Base-by-base conservation (phyloP, 2,113 vertebrate species). In the Xenopus tropicalis region DNA sequence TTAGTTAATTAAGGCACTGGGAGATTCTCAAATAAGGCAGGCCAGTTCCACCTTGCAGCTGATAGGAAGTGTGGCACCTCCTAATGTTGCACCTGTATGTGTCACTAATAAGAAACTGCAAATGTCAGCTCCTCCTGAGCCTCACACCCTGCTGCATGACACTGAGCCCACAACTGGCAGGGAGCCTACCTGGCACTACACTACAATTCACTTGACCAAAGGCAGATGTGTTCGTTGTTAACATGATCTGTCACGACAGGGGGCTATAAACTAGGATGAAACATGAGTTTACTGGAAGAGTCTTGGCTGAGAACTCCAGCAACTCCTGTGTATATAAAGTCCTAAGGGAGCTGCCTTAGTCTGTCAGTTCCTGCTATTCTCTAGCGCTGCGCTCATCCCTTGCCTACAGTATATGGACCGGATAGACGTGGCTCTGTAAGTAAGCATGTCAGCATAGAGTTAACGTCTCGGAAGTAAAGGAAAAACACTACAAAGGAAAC, bases 271-370 rank as follows among this genome's bases (percentile, higher is more conserved):
- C 67, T 16, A 52, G 69, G 61, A 66, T 69, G 29, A 72, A 64
- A 74, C 65, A 14, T 70, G 80, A 77, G 79, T 83, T 82, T 82
- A 78, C 70, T 16, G 68, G 77, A 61, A 19, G 65, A 1, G 44
- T 24, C 62, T 52, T 11, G 1, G 44, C 71, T 61, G 51, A 43
- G 44, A 43, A 44, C 70, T 79, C 29, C 29, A 37, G 29, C 29
- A 37, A 66, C 66, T 14, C 54, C 79, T 71, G 77, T 66, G 77
- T 76, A 69, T 74, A 74, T 61, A 74, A 46, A 66, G 65, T 56
- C 29, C 29, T 6, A 4, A 3, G 17, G 4, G 4, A 13, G 20
- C 24, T 61, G 23, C 61, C 2, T 23, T 22, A 29, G 16, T 25
- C 17, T 29, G 72, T 16, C 64, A 69, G 72, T 63, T 56, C 72